These are phyloP conservation scores for Dissostichus mawsoni DNA, from an alignment of 2,113 vertebrate species.

Conservation along the genomic window DNA sequence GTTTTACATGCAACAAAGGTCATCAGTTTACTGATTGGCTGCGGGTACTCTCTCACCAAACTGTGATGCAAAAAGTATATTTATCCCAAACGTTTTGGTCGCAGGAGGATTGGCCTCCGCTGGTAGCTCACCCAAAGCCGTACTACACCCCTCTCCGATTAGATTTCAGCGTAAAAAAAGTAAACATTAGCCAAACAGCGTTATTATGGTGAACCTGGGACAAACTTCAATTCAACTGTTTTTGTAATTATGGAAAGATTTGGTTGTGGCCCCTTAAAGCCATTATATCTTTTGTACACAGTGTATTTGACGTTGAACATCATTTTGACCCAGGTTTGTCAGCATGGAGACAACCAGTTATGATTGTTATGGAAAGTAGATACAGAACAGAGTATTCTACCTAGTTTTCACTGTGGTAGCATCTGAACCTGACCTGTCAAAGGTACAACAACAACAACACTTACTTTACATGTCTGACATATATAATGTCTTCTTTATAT, in stretches of 20 bases:
- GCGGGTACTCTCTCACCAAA: no score
- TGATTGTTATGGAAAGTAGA: constrained; percentile 55
- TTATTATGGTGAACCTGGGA: constrained; percentile 62
- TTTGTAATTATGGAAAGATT: constrained; percentile 11
- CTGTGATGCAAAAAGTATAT: no score
- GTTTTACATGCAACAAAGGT: no score
- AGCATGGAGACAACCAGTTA: constrained; percentile 51
- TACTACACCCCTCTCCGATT: no score
- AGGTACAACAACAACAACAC: constrained; percentile 78
- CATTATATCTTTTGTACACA: not conserved
- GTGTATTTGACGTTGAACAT: constrained; percentile 25
- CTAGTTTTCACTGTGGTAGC: constrained; percentile 77
- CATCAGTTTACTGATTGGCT: no score
- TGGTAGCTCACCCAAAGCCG: no score
- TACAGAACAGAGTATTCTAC: constrained; percentile 74
- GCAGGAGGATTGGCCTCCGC: no score
- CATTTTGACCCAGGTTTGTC: constrained; percentile 61
- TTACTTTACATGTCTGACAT: constrained; percentile 38
- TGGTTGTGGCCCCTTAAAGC: not conserved
- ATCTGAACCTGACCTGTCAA: constrained; percentile 82
- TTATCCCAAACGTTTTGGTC: no score
- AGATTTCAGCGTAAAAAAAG: not conserved
- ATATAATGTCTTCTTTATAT: not conserved
- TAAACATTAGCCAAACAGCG: constrained; percentile 46
- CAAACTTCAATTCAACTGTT: constrained; percentile 53